Percentiles rank a stretch among this genome's conserved stretches.
These are phyloP conservation scores for Clanis bilineata DNA, from an alignment of 2,888 invertebrate species.

Conservation along the genomic window DNA sequence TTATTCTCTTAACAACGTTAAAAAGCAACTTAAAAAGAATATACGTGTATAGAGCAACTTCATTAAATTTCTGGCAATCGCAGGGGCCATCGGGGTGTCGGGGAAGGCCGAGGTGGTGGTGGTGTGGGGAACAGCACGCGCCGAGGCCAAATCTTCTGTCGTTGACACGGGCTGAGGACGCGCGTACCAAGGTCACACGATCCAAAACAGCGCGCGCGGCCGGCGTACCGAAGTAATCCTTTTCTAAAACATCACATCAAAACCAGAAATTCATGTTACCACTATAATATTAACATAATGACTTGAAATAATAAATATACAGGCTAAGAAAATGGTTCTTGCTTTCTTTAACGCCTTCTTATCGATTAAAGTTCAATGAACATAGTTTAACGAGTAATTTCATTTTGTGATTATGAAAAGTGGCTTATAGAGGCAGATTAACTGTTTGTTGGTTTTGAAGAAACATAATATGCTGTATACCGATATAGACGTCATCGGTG, in stretches of 20 bases:
- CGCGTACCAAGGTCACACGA: slow-evolving; percentile 65
- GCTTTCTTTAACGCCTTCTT: background rate
- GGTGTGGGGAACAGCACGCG: slow-evolving; percentile 45
- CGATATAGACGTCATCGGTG: too few relatives aligned
- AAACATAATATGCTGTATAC: too few relatives aligned
- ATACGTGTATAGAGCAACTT: slow-evolving; percentile 31
- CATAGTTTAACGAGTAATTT: background rate
- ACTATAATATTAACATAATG: background rate
- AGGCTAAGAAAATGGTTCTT: background rate
- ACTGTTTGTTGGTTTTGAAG: too few relatives aligned
- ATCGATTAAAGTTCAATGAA: background rate
- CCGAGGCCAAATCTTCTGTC: slow-evolving; percentile 64
- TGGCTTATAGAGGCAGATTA: too few relatives aligned
- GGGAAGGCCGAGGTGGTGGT: slow-evolving; percentile 26
- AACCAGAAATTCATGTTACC: slow-evolving; percentile 5
- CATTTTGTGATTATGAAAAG: background rate
- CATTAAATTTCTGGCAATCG: slow-evolving; percentile 57
- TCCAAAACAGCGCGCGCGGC: slow-evolving; percentile 48
- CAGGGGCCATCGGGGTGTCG: slow-evolving; percentile 31
- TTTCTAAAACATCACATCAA: slow-evolving; percentile 15
- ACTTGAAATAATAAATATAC: background rate
- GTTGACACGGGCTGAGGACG: slow-evolving; percentile 75
- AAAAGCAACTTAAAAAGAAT: background rate
- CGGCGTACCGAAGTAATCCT: slow-evolving; percentile 42
- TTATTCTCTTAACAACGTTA: background rate